phyloP scores from a whole-genome alignment of 2,797 vertebrate genomes.

The Enteromius afrohamiltoni region DNA sequence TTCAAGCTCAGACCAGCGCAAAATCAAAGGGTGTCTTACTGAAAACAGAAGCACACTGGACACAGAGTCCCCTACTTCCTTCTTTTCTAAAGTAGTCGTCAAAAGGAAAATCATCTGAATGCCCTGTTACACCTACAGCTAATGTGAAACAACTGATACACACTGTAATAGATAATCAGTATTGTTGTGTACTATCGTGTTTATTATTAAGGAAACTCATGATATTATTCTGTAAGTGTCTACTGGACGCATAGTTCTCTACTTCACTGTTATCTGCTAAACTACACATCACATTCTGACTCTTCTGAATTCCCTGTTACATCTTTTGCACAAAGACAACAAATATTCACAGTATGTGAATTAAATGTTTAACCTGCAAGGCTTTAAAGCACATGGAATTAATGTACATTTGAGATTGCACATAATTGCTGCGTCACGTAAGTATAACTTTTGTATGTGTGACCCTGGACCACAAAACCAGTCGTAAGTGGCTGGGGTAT shows the following conservation, averaged over 20 bases:
- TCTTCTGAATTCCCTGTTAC: background rate
- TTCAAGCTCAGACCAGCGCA: constrained; percentile 69
- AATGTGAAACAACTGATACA: background rate
- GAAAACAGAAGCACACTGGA: constrained; percentile 46
- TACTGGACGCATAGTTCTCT: accelerated
- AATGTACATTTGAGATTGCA: too few relatives aligned
- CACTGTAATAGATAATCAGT: background rate
- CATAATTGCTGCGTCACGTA: too few relatives aligned
- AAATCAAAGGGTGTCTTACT: constrained; percentile 77
- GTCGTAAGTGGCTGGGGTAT: too few relatives aligned
- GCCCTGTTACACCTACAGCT: too few relatives aligned
- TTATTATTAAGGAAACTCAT: background rate
- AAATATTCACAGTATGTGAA: background rate
- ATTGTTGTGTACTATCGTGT: background rate
- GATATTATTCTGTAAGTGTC: background rate
- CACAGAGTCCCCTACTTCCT: constrained; percentile 51
- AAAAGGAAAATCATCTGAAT: constrained; percentile 58
- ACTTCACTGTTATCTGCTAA: too few relatives aligned
- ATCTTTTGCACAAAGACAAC: background rate
- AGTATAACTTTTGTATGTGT: too few relatives aligned
- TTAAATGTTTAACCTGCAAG: too few relatives aligned
- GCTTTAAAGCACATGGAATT: too few relatives aligned
- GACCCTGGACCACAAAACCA: too few relatives aligned
- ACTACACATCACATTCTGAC: constrained; percentile 55
- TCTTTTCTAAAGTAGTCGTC: constrained; percentile 73